phyloP scores from a whole-genome alignment of 2,888 invertebrate genomes.

The Tetrapedia diversipes region DNA sequence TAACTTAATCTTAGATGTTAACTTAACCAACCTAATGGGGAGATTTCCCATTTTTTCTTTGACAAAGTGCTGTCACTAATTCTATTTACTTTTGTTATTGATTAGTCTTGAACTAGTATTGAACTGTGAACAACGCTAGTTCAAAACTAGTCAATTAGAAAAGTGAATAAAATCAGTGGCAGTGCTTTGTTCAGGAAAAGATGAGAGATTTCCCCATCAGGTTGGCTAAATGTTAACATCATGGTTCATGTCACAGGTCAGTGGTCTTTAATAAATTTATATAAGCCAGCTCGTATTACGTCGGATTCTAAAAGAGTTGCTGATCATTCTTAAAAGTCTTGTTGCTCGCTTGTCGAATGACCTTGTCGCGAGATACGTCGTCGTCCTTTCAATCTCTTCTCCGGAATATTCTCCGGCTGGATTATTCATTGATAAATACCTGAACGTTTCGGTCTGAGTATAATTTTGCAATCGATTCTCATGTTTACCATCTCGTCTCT shows the following conservation, averaged over 20 bases:
- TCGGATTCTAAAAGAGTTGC: conserved; percentile 14
- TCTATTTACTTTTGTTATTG: no score
- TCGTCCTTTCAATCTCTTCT: neutral
- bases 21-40: no score
- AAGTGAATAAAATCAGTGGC: no score
- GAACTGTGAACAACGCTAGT: no score
- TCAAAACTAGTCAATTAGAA: no score
- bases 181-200: no score
- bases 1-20: no score
- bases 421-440: neutral
- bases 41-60: no score
- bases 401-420: neutral
- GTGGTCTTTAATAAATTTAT: conserved; percentile 38
- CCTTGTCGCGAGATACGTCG: conserved; percentile 31
- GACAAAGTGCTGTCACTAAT: no score
- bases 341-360: neutral
- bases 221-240: no score
- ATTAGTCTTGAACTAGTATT: no score
- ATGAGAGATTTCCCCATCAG: no score
- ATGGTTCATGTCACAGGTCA: conserved; percentile 22
- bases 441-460: neutral
- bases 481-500: neutral
- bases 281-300: conserved; percentile 38
- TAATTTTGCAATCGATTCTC: neutral
- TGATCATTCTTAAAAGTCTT: conserved; percentile 27